Base-by-base conservation (phyloP, 2,113 vertebrate genomes). In the Scopus umbretta region DNA sequence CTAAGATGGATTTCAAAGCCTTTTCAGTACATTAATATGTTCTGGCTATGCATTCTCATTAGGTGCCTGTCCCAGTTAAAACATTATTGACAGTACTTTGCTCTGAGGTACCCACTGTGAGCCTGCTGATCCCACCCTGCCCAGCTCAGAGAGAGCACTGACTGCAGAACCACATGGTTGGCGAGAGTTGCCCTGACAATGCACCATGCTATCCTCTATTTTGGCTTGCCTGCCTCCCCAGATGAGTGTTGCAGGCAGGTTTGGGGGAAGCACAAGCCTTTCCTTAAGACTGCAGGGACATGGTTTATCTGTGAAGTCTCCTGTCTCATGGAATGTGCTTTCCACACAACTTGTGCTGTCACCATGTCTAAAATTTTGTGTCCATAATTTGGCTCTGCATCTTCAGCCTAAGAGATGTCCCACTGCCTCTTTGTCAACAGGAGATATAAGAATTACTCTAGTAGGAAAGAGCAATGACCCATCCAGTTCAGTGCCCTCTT, bases 31-130 rank as follows among this genome's bases (percentile, higher is more conserved):
- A 36, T 55, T 91, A 53, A 8, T 71, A 23, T 66, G 52, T 79
- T 78, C 47, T 92, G 68, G 56, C 76, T 50, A n/a, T 22, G 32
- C n/a, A n/a, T 91, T 92, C 50, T 91, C 80, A 59, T 74, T 81
- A 84, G 84, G 80, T 4, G 3, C 6, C 13, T 21, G 14, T 73
- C 50, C 36, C 71, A 50, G 7, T 56, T 82, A 47, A 68, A 90
- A 52, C 16, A 22, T 85, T 65, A 32, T 43, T 61, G 66, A 30
- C 62, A 59, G 34, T 22, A 26, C 36, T 75, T 67, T 70, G 6
- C 79, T 32, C 45, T 43, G 59, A 26, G 61, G 25, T 66, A 10
- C 50, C 16, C 1, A 0, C 27, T 49, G 6, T 50, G 45, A 68
- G 36, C 32, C 52, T 71, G 71, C 52, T 59, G 56, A 79, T 85